Percentiles rank a stretch among this genome's conserved stretches.
phyloP scores from a whole-genome alignment of 2,113 vertebrate genomes.

The Cyanocitta stelleri region DNA sequence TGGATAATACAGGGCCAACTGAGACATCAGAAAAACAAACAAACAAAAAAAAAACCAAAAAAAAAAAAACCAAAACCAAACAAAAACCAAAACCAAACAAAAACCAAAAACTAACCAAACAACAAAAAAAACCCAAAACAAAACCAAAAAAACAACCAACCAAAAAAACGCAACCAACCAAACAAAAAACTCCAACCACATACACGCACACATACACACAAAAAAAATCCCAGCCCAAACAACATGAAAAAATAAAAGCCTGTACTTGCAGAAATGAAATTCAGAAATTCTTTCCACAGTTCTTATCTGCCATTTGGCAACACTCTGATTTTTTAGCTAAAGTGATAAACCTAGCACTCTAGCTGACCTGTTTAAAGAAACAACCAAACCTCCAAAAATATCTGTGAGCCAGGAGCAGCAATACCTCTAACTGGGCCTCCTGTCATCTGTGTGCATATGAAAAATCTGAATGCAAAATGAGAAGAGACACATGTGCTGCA shows the following conservation, averaged over 20 bases:
- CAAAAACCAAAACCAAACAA: no score
- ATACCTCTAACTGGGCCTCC: constrained; percentile 43
- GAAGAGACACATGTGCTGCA: constrained; percentile 13
- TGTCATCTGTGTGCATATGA: constrained; percentile 3
- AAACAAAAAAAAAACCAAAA: background rate
- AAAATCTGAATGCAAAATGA: constrained; percentile 55
- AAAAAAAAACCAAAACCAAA: background rate
- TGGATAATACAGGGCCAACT: background rate
- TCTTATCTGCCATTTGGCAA: constrained; percentile 67
- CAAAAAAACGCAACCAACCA: background rate
- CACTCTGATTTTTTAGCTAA: constrained; percentile 38
- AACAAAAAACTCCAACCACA: background rate
- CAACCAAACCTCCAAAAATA: constrained; percentile 40
- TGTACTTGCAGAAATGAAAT: constrained; percentile 35
- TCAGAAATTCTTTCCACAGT: background rate
- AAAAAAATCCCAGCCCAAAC: background rate
- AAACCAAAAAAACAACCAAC: no score
- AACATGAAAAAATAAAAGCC: constrained; percentile 27
- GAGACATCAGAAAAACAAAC: background rate
- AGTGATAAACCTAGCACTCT: constrained; percentile 62
- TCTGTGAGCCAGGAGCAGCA: constrained; percentile 32
- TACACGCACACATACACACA: background rate
- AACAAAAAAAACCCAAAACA: no score
- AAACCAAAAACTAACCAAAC: background rate
- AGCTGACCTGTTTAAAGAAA: constrained; percentile 71